These are phyloP conservation scores for Donacobius atricapilla DNA, from an alignment of 2,113 vertebrate species.

Conservation along the genomic window DNA sequence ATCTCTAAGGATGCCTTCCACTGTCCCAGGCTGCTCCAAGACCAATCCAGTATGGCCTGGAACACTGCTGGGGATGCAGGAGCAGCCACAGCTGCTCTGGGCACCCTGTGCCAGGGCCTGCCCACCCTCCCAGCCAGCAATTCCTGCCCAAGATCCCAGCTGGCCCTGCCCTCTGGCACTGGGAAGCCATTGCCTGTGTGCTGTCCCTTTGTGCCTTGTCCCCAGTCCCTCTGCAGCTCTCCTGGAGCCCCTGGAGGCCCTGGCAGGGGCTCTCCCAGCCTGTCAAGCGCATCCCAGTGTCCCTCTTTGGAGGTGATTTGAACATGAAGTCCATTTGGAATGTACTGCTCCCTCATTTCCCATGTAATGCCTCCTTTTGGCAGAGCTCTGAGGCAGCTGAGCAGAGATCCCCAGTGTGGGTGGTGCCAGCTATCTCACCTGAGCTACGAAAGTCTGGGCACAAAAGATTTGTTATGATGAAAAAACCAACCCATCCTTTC, in stretches of 20 bases:
- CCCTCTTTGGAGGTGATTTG: background rate
- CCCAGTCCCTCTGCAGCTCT: background rate
- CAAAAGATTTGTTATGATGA: background rate
- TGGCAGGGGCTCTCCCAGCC: background rate
- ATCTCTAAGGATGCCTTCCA: background rate
- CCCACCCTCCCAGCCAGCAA: rapidly evolving
- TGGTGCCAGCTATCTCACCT: rapidly evolving
- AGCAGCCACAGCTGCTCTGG: background rate
- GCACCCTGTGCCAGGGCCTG: background rate
- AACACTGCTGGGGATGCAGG: background rate
- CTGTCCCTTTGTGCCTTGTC: background rate
- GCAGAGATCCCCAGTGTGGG: background rate
- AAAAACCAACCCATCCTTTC: background rate
- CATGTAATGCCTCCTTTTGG: rapidly evolving
- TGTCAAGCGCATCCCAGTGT: background rate
- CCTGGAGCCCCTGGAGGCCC: background rate
- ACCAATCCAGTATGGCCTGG: rapidly evolving
- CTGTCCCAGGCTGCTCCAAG: rapidly evolving
- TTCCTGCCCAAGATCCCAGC: background rate
- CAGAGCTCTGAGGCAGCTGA: background rate
- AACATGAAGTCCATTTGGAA: background rate
- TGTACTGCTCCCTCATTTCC: background rate
- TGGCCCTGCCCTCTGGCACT: rapidly evolving
- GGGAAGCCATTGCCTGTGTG: rapidly evolving
- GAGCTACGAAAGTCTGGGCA: background rate